Evolutionary conservation across 2,888 invertebrate genomes (phyloP).

Genomic region (Adelphocoris suturalis): DNA sequence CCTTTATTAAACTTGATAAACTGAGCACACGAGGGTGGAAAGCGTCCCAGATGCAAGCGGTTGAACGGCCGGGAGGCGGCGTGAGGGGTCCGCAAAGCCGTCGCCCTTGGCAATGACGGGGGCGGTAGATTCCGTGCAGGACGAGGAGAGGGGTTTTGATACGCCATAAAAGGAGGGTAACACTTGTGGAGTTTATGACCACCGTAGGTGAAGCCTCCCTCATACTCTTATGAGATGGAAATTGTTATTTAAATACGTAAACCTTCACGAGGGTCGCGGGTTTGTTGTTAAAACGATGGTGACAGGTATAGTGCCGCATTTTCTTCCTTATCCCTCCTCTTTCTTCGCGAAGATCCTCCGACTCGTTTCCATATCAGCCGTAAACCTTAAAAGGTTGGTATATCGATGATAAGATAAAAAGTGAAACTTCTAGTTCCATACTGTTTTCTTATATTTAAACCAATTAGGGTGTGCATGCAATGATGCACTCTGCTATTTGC

Average conservation of each 20-base stretch:
- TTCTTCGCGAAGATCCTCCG: neutral
- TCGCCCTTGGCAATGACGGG: conserved; percentile 51
- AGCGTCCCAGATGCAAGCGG: conserved; percentile 50
- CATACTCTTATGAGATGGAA: conserved; percentile 52
- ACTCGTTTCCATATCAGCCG: neutral
- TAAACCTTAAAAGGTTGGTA: too few species aligned
- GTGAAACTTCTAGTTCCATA: too few species aligned
- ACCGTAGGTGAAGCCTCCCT: conserved; percentile 51
- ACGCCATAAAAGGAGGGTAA: conserved; percentile 61
- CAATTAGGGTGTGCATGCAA: too few species aligned
- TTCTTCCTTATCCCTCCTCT: neutral
- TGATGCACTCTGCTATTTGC: too few species aligned
- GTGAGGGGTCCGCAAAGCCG: neutral
- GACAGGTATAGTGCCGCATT: conserved; percentile 40
- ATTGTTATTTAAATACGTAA: conserved; percentile 60
- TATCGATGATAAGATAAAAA: too few species aligned
- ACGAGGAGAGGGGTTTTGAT: conserved; percentile 45
- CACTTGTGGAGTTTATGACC: conserved; percentile 67
- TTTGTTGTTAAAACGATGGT: conserved; percentile 43
- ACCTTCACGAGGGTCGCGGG: neutral
- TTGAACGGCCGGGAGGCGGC: neutral
- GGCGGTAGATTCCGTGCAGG: neutral
- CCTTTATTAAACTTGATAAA: conserved; percentile 54
- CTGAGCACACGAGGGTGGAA: conserved; percentile 9
- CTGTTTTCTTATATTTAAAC: too few species aligned